These are phyloP conservation scores for Octopus bimaculoides DNA, from an alignment of 1,140 invertebrate species.

Conservation along the genomic window DNA sequence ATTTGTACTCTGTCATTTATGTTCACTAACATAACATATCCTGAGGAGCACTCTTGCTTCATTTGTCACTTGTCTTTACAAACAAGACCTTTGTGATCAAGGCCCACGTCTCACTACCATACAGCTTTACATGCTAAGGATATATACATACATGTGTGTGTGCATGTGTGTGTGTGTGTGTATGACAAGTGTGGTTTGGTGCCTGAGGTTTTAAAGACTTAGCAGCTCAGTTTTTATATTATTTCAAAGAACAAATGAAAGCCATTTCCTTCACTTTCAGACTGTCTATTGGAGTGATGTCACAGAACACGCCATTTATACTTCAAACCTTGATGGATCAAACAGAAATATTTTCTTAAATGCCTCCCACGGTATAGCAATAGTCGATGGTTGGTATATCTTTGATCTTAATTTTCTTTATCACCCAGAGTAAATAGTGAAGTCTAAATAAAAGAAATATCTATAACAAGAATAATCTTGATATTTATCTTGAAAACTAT, in stretches of 20 bases:
- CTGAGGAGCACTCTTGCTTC: too few species aligned
- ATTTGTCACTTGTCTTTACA: too few species aligned
- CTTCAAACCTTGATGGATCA: conserved; percentile 31
- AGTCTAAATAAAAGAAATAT: too few species aligned
- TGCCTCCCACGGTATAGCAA: conserved; percentile 32
- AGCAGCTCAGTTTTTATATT: background rate
- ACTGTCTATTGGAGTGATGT: conserved; percentile 51
- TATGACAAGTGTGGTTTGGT: background rate
- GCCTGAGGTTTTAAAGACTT: background rate
- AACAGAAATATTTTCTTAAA: conserved; percentile 39
- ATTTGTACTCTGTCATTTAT: too few species aligned
- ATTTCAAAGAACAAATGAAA: background rate
- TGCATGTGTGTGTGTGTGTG: background rate
- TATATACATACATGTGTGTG: background rate
- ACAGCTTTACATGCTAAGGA: background rate
- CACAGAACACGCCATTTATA: conserved; percentile 35
- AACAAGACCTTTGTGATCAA: too few species aligned
- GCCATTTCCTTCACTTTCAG: conserved; percentile 25
- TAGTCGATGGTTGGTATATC: conserved; percentile 35
- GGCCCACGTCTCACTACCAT: too few species aligned
- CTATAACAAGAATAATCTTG: too few species aligned
- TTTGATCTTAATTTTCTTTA: too few species aligned
- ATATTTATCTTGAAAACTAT: too few species aligned
- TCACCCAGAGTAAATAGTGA: too few species aligned
- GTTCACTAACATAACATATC: too few species aligned